These are phyloP conservation scores for Theocolax elegans DNA, from an alignment of 1,140 invertebrate species.

Conservation along the genomic window DNA sequence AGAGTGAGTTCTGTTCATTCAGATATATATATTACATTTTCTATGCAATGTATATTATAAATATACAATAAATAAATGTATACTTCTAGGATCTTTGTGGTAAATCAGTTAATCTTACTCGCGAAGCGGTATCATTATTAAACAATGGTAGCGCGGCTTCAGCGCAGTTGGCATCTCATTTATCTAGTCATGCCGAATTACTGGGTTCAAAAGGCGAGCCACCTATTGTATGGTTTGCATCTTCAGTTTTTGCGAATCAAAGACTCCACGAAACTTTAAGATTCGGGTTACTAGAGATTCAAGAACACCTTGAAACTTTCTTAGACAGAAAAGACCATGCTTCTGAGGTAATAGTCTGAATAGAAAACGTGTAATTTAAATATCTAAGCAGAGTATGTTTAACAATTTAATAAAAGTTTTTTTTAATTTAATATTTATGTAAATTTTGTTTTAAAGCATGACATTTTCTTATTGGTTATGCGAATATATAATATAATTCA, in stretches of 20 bases:
- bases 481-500: too few relatives aligned
- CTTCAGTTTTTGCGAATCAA: conserved; percentile 71
- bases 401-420: too few relatives aligned
- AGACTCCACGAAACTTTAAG: conserved; percentile 81
- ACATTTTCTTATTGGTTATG: too few relatives aligned
- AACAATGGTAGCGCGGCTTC: conserved; percentile 57
- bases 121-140: conserved; percentile 68
- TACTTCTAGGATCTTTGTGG: conserved; percentile 67
- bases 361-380: background rate
- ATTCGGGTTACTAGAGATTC: conserved; percentile 92
- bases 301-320: conserved; percentile 95
- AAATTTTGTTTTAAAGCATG: too few relatives aligned
- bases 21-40: too few relatives aligned
- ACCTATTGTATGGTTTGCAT: conserved; percentile 80
- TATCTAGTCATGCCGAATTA: conserved; percentile 75
- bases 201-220: conserved; percentile 73
- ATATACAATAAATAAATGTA: too few relatives aligned
- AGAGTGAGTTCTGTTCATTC: conserved; percentile 64
- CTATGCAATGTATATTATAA: too few relatives aligned
- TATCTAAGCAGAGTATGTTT: too few relatives aligned
- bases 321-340: conserved; percentile 91
- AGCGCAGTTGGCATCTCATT: conserved; percentile 69
- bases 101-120: conserved; percentile 70
- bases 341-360: conserved; percentile 75
- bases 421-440: too few relatives aligned